Base-by-base conservation (phyloP, 2,888 invertebrate genomes). In the Mesoligia furuncula region DNA sequence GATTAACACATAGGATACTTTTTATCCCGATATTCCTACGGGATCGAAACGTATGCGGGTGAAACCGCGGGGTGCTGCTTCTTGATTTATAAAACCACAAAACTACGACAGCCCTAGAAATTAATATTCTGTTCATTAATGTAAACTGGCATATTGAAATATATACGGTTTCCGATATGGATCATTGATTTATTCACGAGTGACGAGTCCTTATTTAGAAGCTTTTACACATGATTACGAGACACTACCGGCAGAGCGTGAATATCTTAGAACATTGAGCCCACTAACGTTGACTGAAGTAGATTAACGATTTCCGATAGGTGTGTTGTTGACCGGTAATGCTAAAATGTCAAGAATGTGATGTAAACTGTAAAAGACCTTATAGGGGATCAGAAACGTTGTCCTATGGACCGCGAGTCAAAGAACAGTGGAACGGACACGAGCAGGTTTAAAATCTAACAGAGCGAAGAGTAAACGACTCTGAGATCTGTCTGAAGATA, bases 51-150 rank as follows among this genome's bases (percentile, higher is more conserved):
- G 3, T 45, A 13, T 45, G 13, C 42, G 13, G 42, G 13, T 42
- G 42, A 13, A 42, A 2, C 3, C 42, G 42, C 42, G 13, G 13
- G 11, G 13, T 4, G 4, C 45, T 45, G 45, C 13, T 45, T 11
- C 11, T 42, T 45, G 36, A 80, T 74, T 73, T 54, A 17, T 51
- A 54, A 61, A 73, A 39, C 4, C 6, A 36, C 24, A 39, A 27
- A 61, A 48, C 11, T 61, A 42, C 15, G n/a, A 4, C 31, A 62
- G 42, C 64, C 27, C 27, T 59, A 54, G 42, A 45, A 54, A 27
- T n/a, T n/a, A n/a, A n/a, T 66, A 66, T 57, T 54, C 54, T 70
- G 42, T 31, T n/a, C 20, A 70, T 80, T 83, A 70, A 83, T 70
- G 1, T 70, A 62, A 61, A 59, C 54, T 45, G 84, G 48, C 24